Conservation (phyloP, 1,140 invertebrate species). For the Caerostris darwini region DNA sequence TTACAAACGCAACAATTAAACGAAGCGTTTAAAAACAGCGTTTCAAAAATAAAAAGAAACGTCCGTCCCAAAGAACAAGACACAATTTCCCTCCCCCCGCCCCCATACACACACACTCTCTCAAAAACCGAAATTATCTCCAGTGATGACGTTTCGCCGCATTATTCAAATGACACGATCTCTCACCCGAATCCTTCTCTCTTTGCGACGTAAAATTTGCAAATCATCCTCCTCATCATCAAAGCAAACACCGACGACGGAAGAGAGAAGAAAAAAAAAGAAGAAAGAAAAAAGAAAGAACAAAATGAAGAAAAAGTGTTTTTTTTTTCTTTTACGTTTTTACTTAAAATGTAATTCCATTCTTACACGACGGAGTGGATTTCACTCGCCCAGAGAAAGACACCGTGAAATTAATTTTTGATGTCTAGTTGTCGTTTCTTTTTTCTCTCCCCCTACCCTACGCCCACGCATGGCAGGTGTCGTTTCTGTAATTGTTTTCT, state of each 20-base stretch:
- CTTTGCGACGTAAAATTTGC: neutral
- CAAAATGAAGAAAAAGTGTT: neutral
- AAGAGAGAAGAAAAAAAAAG: neutral
- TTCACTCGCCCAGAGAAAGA: neutral
- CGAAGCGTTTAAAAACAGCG: too few species aligned
- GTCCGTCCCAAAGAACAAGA: too few species aligned
- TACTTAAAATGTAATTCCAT: constrained; percentile 23
- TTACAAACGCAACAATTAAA: too few species aligned
- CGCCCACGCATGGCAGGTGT: too few species aligned
- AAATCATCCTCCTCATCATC: constrained; percentile 11
- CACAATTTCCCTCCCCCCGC: too few species aligned
- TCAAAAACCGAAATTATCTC: too few species aligned
- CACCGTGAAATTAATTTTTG: constrained; percentile 57
- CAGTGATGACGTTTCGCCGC: neutral
- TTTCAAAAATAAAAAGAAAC: too few species aligned
- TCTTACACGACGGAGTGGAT: neutral
- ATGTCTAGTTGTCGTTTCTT: neutral
- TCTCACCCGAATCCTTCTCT: neutral
- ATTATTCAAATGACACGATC: constrained; percentile 47
- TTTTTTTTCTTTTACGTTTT: neutral
- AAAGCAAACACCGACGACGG: neutral
- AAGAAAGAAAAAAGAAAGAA: neutral
- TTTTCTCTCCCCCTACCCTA: too few species aligned
- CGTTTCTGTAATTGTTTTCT: too few species aligned
- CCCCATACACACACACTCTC: too few species aligned